A percentile compares a stretch with the other conserved stretches of the same genome.
Evolutionary conservation across 2,113 vertebrate species (phyloP).

Genomic region (Charadrius vociferus): DNA sequence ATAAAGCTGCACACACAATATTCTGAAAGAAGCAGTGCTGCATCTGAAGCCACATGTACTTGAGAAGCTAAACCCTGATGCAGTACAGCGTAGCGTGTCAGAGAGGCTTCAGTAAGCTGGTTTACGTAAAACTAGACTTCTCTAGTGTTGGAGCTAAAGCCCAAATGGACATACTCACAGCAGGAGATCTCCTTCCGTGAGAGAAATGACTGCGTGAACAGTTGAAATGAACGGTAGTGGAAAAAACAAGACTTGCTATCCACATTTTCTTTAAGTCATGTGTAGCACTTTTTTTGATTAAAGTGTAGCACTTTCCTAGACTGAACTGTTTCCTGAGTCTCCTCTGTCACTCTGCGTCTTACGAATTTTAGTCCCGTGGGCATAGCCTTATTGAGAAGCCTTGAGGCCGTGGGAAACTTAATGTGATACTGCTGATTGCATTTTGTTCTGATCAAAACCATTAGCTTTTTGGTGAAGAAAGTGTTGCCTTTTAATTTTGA

Average conservation of each 20-base stretch:
- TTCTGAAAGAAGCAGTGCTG: background rate
- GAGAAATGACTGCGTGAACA: slow-evolving; percentile 23
- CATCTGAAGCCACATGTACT: background rate
- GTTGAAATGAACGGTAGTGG: background rate
- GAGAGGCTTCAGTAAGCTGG: background rate
- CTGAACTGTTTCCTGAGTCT: slow-evolving; percentile 43
- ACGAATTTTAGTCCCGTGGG: background rate
- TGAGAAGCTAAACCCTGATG: background rate
- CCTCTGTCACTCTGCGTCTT: slow-evolving; percentile 48
- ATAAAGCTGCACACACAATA: background rate
- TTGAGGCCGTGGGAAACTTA: background rate
- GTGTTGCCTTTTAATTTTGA: background rate
- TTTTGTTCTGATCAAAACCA: background rate
- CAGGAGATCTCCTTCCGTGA: background rate
- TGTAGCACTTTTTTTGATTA: slow-evolving; percentile 61
- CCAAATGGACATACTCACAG: background rate
- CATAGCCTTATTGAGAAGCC: background rate
- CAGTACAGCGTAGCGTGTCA: background rate
- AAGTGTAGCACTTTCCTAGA: slow-evolving; percentile 61
- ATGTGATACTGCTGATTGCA: background rate
- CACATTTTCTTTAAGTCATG: background rate
- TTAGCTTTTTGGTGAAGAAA: background rate
- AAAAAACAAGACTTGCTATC: background rate
- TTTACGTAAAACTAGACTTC: background rate
- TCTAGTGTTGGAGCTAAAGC: background rate